phyloP scores from a whole-genome alignment of 2,797 vertebrate species.

The Onychomys arenicola region DNA sequence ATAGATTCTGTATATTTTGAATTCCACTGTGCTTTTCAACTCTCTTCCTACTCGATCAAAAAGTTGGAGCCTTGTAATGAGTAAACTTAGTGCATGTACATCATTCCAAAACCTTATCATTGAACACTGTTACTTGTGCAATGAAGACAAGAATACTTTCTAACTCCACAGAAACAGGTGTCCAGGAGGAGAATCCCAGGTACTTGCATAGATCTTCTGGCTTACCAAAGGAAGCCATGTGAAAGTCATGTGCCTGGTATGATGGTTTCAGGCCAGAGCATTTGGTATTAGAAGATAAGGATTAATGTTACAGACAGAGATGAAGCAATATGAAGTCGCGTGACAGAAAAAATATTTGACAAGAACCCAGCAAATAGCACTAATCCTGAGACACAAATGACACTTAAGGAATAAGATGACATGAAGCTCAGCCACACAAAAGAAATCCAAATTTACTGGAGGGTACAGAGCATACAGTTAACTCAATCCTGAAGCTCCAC shows the following conservation, averaged over 20 bases:
- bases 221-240: not conserved
- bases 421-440: not conserved
- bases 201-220: not conserved
- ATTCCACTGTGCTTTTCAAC: slow-evolving; percentile 19
- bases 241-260: not conserved
- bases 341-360: not conserved
- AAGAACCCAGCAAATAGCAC: not conserved
- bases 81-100: not conserved
- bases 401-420: not conserved
- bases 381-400: not conserved
- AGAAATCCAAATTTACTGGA: not conserved
- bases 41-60: slow-evolving; percentile 46
- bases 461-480: slow-evolving; percentile 11
- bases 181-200: not conserved
- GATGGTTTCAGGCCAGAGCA: not conserved
- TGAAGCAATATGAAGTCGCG: not conserved
- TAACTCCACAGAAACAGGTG: not conserved
- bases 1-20: slow-evolving; percentile 31
- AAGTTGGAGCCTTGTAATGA: not conserved
- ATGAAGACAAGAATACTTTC: not conserved
- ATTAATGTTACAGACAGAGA: not conserved
- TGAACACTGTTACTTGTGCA: not conserved
- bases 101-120: slow-evolving; percentile 5
- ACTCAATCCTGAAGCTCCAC: slow-evolving; percentile 1
- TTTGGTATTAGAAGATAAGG: not conserved